These are phyloP conservation scores for Neopipo cinnamomea DNA, from an alignment of 2,113 vertebrate species.

Conservation along the genomic window DNA sequence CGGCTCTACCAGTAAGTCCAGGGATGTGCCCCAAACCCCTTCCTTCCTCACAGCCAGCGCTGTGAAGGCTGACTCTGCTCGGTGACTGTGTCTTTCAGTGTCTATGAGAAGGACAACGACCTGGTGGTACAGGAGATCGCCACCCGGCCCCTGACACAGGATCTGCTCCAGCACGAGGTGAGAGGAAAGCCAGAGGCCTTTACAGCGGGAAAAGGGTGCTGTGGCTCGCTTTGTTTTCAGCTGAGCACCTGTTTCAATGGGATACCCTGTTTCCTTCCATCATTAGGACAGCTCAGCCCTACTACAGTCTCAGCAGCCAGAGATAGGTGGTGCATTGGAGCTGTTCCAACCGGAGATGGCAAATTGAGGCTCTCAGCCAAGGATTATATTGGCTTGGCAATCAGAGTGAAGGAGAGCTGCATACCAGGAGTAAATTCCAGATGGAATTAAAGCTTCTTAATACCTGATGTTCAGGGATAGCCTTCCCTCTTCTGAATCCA, in stretches of 20 bases:
- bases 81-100: constrained; percentile 68
- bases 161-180: constrained; percentile 84
- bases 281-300: neutral
- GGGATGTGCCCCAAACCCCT: neutral
- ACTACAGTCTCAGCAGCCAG: neutral
- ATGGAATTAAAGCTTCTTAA: neutral
- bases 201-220: accelerated
- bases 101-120: constrained; percentile 80
- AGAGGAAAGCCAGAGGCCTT: neutral
- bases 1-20: constrained; percentile 83
- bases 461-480: neutral
- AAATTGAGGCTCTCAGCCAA: neutral
- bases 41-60: accelerated
- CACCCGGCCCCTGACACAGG: constrained; percentile 84
- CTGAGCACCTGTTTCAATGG: neutral
- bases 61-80: neutral
- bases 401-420: neutral
- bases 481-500: neutral
- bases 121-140: constrained; percentile 88
- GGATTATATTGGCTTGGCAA: neutral
- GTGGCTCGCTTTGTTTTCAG: neutral
- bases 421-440: neutral
- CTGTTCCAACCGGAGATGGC: neutral
- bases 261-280: neutral
- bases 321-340: neutral